phyloP scores from a whole-genome alignment of 2,888 invertebrate genomes.

The Drosophila falleni region DNA sequence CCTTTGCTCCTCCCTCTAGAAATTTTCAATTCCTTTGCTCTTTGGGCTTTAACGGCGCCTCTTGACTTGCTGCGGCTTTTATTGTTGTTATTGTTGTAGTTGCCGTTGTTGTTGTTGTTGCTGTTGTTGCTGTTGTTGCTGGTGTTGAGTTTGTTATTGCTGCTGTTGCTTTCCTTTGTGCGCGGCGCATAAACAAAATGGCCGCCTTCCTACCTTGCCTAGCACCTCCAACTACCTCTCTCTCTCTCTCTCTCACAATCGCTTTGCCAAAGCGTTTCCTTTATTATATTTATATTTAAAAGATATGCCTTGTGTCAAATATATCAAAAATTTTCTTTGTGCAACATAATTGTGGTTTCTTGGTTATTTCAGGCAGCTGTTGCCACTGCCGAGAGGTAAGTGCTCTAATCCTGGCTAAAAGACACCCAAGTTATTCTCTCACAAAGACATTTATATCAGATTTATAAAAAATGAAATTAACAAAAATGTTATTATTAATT shows the following conservation, averaged over 20 bases:
- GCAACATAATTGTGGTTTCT: slow-evolving; percentile 63
- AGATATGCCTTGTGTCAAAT: slow-evolving; percentile 60
- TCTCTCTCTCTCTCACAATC: neutral
- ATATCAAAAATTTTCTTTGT: slow-evolving; percentile 68
- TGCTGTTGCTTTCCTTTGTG: slow-evolving; percentile 68
- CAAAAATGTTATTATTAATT: too few relatives aligned
- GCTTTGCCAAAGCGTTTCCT: slow-evolving; percentile 58
- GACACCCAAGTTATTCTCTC: slow-evolving; percentile 27
- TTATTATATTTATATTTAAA: slow-evolving; percentile 77
- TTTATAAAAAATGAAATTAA: too few relatives aligned
- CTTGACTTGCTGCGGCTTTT: slow-evolving; percentile 68
- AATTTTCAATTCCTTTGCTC: slow-evolving; percentile 18
- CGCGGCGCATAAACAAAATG: slow-evolving; percentile 70
- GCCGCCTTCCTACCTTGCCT: slow-evolving; percentile 62
- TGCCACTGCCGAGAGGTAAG: slow-evolving; percentile 53
- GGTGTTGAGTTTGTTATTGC: slow-evolving; percentile 45
- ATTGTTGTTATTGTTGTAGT: slow-evolving; percentile 35
- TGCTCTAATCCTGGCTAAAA: slow-evolving; percentile 66
- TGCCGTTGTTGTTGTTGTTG: slow-evolving; percentile 29
- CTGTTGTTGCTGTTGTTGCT: slow-evolving; percentile 26
- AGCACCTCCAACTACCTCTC: slow-evolving; percentile 11
- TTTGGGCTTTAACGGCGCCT: slow-evolving; percentile 50
- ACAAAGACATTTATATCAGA: neutral
- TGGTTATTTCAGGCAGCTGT: slow-evolving; percentile 7
- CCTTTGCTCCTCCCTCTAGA: neutral